Evolutionary conservation across 2,888 invertebrate genomes (phyloP).

Genomic region (Charanyca ferruginea): DNA sequence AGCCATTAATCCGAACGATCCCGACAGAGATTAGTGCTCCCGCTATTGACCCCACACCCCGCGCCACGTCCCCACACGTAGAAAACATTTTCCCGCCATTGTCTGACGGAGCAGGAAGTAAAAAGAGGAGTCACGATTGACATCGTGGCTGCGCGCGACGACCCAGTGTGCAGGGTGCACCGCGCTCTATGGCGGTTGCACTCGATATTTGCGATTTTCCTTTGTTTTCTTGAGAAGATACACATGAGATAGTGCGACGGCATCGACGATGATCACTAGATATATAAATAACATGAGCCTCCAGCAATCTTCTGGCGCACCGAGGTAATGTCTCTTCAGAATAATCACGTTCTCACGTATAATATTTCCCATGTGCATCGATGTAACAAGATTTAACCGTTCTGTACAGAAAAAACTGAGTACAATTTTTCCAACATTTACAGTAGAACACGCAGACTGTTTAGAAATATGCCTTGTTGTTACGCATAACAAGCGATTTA

Average conservation of each 20-base stretch:
- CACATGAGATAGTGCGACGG: constrained; percentile 68
- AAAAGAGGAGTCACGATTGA: constrained; percentile 86
- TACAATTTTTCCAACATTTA: constrained; percentile 54
- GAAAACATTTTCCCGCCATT: constrained; percentile 88
- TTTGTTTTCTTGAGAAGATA: constrained; percentile 76
- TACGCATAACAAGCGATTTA: constrained; percentile 68
- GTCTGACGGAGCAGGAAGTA: constrained; percentile 84
- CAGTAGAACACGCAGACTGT: constrained; percentile 49
- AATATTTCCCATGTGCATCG: constrained; percentile 77
- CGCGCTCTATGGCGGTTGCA: constrained; percentile 50
- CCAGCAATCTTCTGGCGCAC: constrained; percentile 68
- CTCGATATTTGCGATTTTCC: constrained; percentile 71
- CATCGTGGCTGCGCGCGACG: constrained; percentile 76
- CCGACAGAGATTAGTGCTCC: constrained; percentile 88
- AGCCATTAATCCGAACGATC: constrained; percentile 89
- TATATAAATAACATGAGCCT: constrained; percentile 41
- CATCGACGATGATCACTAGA: constrained; percentile 54
- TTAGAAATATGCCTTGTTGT: constrained; percentile 63
- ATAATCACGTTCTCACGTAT: constrained; percentile 79
- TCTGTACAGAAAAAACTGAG: constrained; percentile 62
- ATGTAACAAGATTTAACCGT: constrained; percentile 71
- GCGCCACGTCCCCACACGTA: constrained; percentile 79
- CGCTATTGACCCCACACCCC: constrained; percentile 83
- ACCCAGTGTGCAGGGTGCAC: constrained; percentile 64
- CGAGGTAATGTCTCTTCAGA: constrained; percentile 75